phyloP scores from a whole-genome alignment of 2,888 invertebrate species.

The Enchytraeus crypticus region DNA sequence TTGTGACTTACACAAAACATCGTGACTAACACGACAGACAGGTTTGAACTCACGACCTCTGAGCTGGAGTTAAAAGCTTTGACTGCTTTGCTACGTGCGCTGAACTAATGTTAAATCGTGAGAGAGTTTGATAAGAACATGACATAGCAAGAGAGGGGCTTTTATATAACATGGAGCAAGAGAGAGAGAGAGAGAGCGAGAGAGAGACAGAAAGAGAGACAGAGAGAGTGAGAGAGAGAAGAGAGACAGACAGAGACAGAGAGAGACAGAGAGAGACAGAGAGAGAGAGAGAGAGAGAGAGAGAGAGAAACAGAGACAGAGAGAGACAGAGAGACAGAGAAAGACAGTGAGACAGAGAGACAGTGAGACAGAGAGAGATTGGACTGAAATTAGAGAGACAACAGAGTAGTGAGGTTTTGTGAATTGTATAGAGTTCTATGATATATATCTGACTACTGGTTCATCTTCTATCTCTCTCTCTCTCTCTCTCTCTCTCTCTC shows the following conservation, averaged over 20 bases:
- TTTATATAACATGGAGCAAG: neutral
- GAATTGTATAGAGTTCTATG: too few relatives aligned
- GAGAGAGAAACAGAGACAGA: slow-evolving; percentile 1
- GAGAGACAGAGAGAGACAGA: neutral
- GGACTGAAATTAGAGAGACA: too few relatives aligned
- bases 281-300: slow-evolving; percentile 8
- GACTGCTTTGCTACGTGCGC: neutral
- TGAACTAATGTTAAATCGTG: neutral
- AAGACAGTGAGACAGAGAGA: slow-evolving; percentile 2
- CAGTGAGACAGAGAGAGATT: neutral
- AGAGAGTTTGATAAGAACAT: neutral
- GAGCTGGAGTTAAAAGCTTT: neutral
- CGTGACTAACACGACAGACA: too few relatives aligned
- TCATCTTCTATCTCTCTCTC: too few relatives aligned
- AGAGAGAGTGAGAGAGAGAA: neutral
- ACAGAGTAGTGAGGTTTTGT: neutral
- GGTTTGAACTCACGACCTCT: neutral
- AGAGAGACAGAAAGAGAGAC: too few relatives aligned
- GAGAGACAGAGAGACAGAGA: slow-evolving; percentile 1
- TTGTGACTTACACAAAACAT: too few relatives aligned
- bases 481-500: too few relatives aligned
- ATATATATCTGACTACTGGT: too few relatives aligned
- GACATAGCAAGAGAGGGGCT: neutral
- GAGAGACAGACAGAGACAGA: neutral
- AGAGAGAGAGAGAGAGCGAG: too few relatives aligned